A percentile compares a stretch with the other conserved stretches of the same genome.
These are phyloP conservation scores for Ammodramus savannarum DNA, from an alignment of 2,113 vertebrate species.

Conservation along the genomic window DNA sequence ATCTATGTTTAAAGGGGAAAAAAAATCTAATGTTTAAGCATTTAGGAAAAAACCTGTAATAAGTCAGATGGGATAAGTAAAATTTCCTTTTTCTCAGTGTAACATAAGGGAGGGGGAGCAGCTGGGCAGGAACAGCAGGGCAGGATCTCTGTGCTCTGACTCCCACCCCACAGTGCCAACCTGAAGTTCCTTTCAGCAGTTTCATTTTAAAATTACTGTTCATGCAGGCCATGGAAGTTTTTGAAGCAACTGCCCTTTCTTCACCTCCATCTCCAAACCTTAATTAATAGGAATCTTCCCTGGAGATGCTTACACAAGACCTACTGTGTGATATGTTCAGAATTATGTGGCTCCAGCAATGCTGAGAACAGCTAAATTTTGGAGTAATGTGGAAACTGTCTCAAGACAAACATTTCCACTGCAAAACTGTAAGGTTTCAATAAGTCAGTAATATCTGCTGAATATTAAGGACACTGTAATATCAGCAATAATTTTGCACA, in stretches of 20 bases:
- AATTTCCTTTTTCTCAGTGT: background rate
- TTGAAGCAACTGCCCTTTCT: background rate
- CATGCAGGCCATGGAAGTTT: background rate
- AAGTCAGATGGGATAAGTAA: background rate
- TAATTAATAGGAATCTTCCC: background rate
- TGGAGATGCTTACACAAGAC: background rate
- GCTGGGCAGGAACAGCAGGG: background rate
- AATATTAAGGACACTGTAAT: background rate
- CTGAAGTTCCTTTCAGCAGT: background rate
- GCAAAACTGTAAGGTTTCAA: background rate
- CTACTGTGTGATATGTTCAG: accelerated
- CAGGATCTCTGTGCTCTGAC: background rate
- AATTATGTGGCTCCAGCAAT: background rate
- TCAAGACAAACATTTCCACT: background rate
- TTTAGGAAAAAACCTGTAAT: background rate
- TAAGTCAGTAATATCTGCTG: background rate
- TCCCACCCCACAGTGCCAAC: background rate
- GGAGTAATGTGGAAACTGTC: background rate
- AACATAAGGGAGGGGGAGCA: background rate
- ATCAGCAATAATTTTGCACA: background rate
- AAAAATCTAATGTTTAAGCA: background rate
- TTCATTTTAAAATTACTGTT: background rate
- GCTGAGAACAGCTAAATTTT: background rate
- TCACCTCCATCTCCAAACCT: background rate
- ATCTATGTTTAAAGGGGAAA: background rate